Conservation (phyloP, 2,888 invertebrate genomes). For the Serrognathus titanus region DNA sequence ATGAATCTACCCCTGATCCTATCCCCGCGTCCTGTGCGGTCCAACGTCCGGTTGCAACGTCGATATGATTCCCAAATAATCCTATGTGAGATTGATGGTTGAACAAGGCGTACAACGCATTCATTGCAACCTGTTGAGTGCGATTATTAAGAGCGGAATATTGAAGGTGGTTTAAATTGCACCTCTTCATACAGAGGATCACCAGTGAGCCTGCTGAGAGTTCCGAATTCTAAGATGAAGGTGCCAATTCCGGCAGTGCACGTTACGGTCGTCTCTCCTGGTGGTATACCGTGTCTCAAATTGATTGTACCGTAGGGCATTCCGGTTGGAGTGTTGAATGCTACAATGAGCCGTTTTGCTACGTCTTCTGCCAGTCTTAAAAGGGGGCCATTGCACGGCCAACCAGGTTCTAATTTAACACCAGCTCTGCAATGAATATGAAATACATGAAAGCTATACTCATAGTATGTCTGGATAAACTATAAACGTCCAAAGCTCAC, state of each 20-base stretch:
- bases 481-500: too few relatives aligned
- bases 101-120: conserved; percentile 86
- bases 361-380: conserved; percentile 91
- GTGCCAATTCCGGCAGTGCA: conserved; percentile 99
- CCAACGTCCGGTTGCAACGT: conserved; percentile 92
- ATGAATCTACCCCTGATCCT: conserved; percentile 83
- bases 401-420: conserved; percentile 80
- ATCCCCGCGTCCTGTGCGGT: conserved; percentile 90
- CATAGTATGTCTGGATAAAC: too few relatives aligned
- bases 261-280: conserved; percentile 92
- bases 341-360: conserved; percentile 84
- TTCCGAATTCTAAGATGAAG: conserved; percentile 94
- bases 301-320: conserved; percentile 99
- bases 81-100: conserved; percentile 82
- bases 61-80: conserved; percentile 94
- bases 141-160: neutral
- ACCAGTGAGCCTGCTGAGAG: conserved; percentile 88
- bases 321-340: conserved; percentile 85
- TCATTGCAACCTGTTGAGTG: conserved; percentile 70
- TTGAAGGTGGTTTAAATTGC: conserved; percentile 1
- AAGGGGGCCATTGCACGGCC: conserved; percentile 97
- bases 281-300: conserved; percentile 85
- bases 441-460: neutral
- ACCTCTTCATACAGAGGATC: conserved; percentile 92
- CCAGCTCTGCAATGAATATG: conserved; percentile 66